A percentile compares a stretch with the other conserved stretches of the same genome.
phyloP scores from a whole-genome alignment of 2,797 vertebrate genomes.

The Australoheros facetus region DNA sequence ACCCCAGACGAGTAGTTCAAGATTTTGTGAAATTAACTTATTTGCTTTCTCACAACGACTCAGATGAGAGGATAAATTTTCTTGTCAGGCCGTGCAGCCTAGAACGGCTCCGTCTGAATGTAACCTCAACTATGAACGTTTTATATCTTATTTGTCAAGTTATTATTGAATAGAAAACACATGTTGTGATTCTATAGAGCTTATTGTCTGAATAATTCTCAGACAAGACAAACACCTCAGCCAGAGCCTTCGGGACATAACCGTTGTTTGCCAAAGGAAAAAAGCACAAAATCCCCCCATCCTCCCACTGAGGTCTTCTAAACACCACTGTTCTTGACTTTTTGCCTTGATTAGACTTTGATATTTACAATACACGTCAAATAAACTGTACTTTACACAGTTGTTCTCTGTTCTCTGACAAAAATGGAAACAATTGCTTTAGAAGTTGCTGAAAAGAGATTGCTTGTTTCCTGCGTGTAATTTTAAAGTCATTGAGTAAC shows the following conservation, averaged over 20 bases:
- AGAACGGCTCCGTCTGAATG: neutral
- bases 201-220: neutral
- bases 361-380: neutral
- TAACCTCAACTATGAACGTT: neutral
- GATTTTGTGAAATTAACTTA: neutral
- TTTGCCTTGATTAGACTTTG: neutral
- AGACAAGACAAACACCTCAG: neutral
- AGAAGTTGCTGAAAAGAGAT: neutral
- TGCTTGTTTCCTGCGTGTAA: neutral
- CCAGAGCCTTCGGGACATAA: neutral
- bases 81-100: neutral
- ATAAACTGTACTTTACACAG: neutral
- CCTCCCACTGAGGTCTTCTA: rapidly evolving
- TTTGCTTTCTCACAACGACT: neutral
- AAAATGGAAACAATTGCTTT: neutral
- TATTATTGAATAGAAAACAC: neutral
- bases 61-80: neutral
- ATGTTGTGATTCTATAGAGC: neutral
- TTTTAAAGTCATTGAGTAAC: neutral
- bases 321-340: neutral
- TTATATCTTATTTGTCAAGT: neutral
- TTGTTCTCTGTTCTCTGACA: neutral
- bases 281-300: no score
- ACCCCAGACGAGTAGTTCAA: neutral
- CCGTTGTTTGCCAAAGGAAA: neutral